These are phyloP conservation scores for Drepanosiphum platanoidis DNA, from an alignment of 2,888 invertebrate species.

Conservation along the genomic window DNA sequence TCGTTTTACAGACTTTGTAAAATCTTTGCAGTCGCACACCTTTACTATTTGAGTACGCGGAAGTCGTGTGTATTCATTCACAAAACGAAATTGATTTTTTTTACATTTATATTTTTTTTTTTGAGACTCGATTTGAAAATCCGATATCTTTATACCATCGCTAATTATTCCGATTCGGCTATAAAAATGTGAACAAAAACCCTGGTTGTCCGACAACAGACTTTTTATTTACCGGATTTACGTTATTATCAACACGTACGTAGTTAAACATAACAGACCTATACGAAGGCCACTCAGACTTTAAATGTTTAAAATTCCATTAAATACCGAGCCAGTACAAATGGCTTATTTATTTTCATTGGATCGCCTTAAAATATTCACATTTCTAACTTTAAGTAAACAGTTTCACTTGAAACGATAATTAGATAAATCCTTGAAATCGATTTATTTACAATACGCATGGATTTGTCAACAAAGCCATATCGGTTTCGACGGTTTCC, in stretches of 20 bases:
- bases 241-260: too few relatives aligned
- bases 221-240: not conserved
- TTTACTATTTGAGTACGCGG: not conserved
- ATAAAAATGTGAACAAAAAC: not conserved
- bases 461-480: slow-evolving; percentile 16
- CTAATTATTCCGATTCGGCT: too few relatives aligned
- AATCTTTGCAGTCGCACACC: too few relatives aligned
- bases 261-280: not conserved
- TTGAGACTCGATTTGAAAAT: too few relatives aligned
- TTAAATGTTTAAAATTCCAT: not conserved
- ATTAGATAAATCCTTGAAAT: slow-evolving; percentile 46
- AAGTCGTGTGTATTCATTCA: not conserved
- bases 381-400: slow-evolving; percentile 35
- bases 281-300: not conserved
- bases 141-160: too few relatives aligned
- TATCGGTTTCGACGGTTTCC: slow-evolving; percentile 19
- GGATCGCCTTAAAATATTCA: not conserved
- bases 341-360: not conserved
- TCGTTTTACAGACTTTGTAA: not conserved
- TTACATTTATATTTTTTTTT: not conserved
- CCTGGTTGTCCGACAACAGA: not conserved
- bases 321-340: not conserved
- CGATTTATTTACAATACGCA: slow-evolving; percentile 9
- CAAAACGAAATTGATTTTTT: not conserved
- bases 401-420: slow-evolving; percentile 14